Conservation (phyloP, 2,113 vertebrate genomes). For the Sebastes schlegelii region DNA sequence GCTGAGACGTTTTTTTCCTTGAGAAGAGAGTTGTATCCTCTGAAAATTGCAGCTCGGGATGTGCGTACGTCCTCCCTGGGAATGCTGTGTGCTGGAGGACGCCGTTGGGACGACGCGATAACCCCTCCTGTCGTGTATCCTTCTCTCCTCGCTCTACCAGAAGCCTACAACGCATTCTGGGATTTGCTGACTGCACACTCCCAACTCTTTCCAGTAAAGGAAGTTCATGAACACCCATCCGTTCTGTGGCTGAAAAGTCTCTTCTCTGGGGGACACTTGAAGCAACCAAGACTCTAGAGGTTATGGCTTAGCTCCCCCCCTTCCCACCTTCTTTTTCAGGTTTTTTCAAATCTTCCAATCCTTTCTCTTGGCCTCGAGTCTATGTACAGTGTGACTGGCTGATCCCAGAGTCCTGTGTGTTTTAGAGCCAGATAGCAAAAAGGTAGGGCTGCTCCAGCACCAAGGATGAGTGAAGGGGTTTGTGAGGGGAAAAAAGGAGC, state of each 20-base stretch:
- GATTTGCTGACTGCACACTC: background rate
- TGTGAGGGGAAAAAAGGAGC: constrained; percentile 9
- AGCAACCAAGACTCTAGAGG: constrained; percentile 15
- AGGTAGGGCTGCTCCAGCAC: constrained; percentile 24
- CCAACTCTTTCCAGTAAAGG: background rate
- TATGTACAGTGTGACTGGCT: constrained; percentile 58
- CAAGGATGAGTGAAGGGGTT: constrained; percentile 27
- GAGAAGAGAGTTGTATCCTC: constrained; percentile 29
- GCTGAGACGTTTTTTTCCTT: constrained; percentile 28
- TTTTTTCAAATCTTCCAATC: background rate
- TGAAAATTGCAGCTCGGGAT: background rate
- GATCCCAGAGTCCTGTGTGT: constrained; percentile 40
- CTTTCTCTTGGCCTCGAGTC: constrained; percentile 22
- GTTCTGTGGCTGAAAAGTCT: background rate
- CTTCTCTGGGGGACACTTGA: constrained; percentile 15
- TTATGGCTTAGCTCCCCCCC: constrained; percentile 3
- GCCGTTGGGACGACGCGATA: constrained; percentile 19
- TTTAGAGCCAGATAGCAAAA: constrained; percentile 24
- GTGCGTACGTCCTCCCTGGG: constrained; percentile 36
- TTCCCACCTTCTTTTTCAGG: constrained; percentile 5
- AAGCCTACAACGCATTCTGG: constrained; percentile 31
- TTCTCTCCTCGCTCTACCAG: background rate
- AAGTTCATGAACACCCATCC: background rate
- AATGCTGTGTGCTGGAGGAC: constrained; percentile 53
- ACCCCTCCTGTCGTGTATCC: background rate